Conservation (phyloP, 1,140 invertebrate genomes). For the Hyphantria cunea region DNA sequence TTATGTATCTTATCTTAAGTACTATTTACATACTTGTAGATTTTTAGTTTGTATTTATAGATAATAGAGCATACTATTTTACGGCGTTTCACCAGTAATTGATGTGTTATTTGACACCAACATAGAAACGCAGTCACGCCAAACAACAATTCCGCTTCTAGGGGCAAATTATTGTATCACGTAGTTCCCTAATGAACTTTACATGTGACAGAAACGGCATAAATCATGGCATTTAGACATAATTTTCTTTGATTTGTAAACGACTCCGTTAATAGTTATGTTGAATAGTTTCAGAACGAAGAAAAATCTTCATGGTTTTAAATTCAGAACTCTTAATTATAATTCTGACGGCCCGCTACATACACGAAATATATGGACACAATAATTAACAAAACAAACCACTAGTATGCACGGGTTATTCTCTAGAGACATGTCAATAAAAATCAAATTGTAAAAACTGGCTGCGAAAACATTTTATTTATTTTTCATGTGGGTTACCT, state of each 20-base stretch:
- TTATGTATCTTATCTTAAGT: no score
- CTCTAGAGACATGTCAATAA: constrained; percentile 4
- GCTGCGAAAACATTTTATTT: constrained; percentile 2
- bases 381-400: neutral
- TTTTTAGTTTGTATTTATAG: constrained; percentile 8
- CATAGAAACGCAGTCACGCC: neutral
- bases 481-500: constrained; percentile 3
- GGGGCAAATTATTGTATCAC: neutral
- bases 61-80: constrained; percentile 5
- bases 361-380: neutral
- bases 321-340: no score
- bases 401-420: neutral
- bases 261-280: no score
- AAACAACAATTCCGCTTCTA: neutral
- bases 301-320: no score
- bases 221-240: no score
- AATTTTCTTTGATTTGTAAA: no score
- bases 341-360: no score
- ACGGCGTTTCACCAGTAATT: neutral
- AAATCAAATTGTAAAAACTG: constrained; percentile 10
- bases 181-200: neutral
- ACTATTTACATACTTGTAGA: no score
- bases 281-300: neutral
- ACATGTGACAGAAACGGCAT: neutral
- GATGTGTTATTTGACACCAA: neutral